These are phyloP conservation scores for Columba janthina DNA, from an alignment of 2,113 vertebrate genomes.

Conservation along the genomic window DNA sequence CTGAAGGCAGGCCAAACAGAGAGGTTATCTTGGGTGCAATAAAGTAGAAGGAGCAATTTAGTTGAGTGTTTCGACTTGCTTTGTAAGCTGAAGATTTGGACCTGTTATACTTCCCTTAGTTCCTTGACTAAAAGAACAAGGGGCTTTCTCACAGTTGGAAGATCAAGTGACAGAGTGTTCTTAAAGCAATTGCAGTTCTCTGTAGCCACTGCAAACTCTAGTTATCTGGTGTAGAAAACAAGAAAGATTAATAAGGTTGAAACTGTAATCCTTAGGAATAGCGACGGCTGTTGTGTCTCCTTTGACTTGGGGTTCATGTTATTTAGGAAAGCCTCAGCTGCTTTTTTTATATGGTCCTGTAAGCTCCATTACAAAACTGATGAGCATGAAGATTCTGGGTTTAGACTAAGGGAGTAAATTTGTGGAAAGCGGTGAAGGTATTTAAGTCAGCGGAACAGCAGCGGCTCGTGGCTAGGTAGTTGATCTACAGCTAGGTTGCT, in stretches of 20 bases:
- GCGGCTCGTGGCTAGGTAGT: background rate
- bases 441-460: background rate
- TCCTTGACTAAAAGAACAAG: background rate
- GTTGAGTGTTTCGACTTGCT: background rate
- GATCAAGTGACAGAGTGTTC: background rate
- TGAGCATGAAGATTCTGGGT: background rate
- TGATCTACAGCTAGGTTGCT: background rate
- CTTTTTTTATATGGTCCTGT: background rate
- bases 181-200: background rate
- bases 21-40: background rate
- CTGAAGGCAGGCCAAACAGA: background rate
- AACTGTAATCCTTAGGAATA: background rate
- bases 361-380: accelerated
- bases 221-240: background rate
- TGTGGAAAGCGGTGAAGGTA: background rate
- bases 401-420: background rate
- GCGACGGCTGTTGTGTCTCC: background rate
- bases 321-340: background rate
- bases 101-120: background rate
- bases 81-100: background rate
- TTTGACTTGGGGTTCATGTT: background rate
- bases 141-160: background rate
- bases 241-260: background rate
- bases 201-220: background rate
- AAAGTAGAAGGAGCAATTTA: background rate